Evolutionary conservation across 2,797 vertebrate genomes (phyloP), one percentile per base, ranked within the genome.

Genomic region (Eurystomus glaucurus): DNA sequence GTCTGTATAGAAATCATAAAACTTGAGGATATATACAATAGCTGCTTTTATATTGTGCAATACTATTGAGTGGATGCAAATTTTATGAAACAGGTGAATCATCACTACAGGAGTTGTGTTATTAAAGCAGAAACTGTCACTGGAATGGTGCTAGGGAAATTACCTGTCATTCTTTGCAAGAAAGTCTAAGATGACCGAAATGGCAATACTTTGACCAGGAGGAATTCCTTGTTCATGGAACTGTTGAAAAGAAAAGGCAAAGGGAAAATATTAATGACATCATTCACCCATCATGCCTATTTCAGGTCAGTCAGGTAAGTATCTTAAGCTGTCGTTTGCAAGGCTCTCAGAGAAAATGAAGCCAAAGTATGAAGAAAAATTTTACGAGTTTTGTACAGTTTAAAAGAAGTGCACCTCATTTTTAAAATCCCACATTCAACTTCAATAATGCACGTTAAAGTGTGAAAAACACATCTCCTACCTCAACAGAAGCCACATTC

Each of bases 121-220:
- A 92, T 86, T 92, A 92, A 94, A 94, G 77, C 62, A 94, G 81
- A 85, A 95, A 79, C 70, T 87, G 78, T 71, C 91, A 94, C 75
- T 68, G 45, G 83, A 91, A 86, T 62, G 58, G 86, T 78, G 75
- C 55, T 60, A 85, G 35, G 58, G 87, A 95, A 95, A 96, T 96
- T 95, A 93, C 80, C 88, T 96, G 93, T 95, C 94, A 97, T 54
- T 88, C 79, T 78, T 15, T 48, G 33, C 33, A 93, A 84, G 57
- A 69, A 96, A 94, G 64, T 72, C 86, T 62, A 46, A 69, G 83
- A 79, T 93, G 94, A 94, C 89, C 95, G 71, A 75, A 88, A 90
- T 78, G 69, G 85, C 71, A 90, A 91, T 94, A 71, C 74, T 83
- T 83, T 78, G 91, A 83, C 91, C 94, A 85, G 37, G 41, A 83